Evolutionary conservation across 2,797 vertebrate species (phyloP).

Genomic region (Myotis findleyi): DNA sequence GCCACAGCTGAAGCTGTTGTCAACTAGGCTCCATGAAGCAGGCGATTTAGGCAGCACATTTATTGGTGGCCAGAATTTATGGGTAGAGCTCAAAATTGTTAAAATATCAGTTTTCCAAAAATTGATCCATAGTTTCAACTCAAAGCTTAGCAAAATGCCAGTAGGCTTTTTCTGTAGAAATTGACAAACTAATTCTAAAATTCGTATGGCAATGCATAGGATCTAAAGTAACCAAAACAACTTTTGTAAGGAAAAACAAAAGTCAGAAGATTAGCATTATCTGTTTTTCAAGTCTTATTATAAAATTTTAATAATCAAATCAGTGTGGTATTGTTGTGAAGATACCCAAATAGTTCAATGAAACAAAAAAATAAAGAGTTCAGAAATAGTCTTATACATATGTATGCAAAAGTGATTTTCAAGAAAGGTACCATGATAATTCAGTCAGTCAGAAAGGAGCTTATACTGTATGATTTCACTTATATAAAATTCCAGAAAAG

Average conservation of each 20-base stretch:
- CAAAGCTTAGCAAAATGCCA: neutral
- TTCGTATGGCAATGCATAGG: neutral
- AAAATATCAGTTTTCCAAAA: neutral
- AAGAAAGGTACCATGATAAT: neutral
- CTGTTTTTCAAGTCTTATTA: neutral
- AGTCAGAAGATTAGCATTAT: neutral
- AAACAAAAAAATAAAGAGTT: neutral
- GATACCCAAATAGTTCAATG: neutral
- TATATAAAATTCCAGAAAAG: slow-evolving; percentile 17
- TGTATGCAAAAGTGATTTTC: neutral
- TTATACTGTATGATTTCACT: neutral
- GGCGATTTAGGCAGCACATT: neutral
- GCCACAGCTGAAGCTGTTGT: neutral
- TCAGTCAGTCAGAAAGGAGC: neutral
- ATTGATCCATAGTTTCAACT: neutral
- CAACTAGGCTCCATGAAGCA: neutral
- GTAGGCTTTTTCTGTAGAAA: neutral
- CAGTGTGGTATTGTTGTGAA: neutral
- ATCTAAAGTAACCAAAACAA: neutral
- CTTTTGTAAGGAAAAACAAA: neutral
- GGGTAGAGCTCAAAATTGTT: neutral
- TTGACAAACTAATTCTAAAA: neutral
- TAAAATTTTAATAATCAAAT: neutral
- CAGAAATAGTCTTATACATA: neutral
- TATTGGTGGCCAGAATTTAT: neutral